Base-by-base conservation (phyloP, 2,797 vertebrate species). In the Crocidura indochinensis region DNA sequence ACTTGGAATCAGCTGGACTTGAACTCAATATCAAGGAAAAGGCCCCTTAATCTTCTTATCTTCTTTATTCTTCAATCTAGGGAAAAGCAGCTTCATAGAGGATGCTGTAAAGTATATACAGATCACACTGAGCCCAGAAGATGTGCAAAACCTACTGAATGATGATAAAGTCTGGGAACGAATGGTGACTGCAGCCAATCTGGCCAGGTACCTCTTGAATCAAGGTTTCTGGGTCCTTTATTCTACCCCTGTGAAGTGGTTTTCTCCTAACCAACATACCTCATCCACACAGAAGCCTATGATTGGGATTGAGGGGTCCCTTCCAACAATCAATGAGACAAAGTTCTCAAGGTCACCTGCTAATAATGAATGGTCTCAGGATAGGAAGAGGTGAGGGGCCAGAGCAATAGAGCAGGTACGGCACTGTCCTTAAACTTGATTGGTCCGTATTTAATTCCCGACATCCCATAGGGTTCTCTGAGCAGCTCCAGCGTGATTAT, bases 161-260 rank as follows among this genome's bases (percentile, higher is more conserved):
- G 15, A 78, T 1, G 0, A n/a, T 0, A 2, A 46, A 1, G 14
- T 17, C 29, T 75, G 95, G 96, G 5, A 91, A 74, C 24, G 0
- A 1, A 22, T 89, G 0, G 14, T 90, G n/a, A 6, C 20, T 0
- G 14, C 2, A 6, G 56, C 62, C 0, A 0, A 14, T 0, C 2
- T 93, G 72, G 81, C 93, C 82, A 89, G 90, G 96, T 96, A 81
- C 67, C n/a, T 8, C 49, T n/a, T 3, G 0, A 0, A 20, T 60
- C 6, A 1, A 12, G 14, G 6, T 26, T 7, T 10, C 3, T 19
- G 15, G 15, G 44, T 27, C 44, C 26, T 44, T 31, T 22, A 65
- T 65, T 8, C 24, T 38, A 38, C 38, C 5, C 38, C 5, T 38
- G 2, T 38, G 38, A 38, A 5, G 2, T 19, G 67, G 29, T 24